Conservation (phyloP, 1,140 invertebrate species). For the Temnothorax nylanderi region DNA sequence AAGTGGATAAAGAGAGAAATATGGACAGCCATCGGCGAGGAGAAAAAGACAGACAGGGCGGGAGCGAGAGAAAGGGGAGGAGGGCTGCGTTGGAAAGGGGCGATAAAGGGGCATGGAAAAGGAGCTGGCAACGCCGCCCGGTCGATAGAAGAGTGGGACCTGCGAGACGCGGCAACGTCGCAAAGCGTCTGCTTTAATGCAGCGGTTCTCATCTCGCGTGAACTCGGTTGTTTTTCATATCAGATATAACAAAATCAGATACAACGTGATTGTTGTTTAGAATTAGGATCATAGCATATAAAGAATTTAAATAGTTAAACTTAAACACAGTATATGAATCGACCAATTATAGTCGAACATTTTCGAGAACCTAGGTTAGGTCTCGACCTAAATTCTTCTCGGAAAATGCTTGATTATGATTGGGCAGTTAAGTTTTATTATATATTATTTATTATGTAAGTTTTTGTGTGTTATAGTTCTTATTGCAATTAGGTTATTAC, state of each 20-base stretch:
- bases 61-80: slow-evolving; percentile 66
- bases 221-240: slow-evolving; percentile 25
- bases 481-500: neutral
- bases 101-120: slow-evolving; percentile 80
- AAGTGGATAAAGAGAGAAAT: slow-evolving; percentile 72
- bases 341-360: neutral
- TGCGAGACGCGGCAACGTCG: slow-evolving; percentile 80
- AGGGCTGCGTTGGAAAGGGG: slow-evolving; percentile 64
- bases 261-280: neutral
- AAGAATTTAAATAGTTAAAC: neutral
- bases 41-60: slow-evolving; percentile 61
- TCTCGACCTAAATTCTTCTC: neutral
- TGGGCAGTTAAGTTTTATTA: neutral
- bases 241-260: neutral
- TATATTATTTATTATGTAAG: neutral
- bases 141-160: slow-evolving; percentile 84
- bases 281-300: neutral
- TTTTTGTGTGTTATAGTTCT: neutral
- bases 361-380: neutral
- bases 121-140: slow-evolving; percentile 83
- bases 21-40: slow-evolving; percentile 46
- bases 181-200: slow-evolving; percentile 84
- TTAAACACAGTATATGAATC: neutral
- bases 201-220: slow-evolving; percentile 78
- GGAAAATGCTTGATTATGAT: neutral